These are phyloP conservation scores for Chanos chanos DNA, from an alignment of 2,797 vertebrate species.

Conservation along the genomic window DNA sequence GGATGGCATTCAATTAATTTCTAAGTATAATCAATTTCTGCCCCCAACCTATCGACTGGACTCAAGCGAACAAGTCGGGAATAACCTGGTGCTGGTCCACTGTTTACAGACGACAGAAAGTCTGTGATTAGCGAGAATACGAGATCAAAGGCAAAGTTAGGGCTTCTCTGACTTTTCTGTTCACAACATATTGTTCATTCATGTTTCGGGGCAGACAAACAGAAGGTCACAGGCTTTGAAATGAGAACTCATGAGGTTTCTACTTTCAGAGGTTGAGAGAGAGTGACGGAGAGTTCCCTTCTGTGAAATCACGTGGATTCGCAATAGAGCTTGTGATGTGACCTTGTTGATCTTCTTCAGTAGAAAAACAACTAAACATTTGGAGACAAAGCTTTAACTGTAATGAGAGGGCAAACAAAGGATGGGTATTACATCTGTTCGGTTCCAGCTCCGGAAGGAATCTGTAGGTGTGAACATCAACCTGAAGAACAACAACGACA, in stretches of 20 bases:
- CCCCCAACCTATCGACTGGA: no score
- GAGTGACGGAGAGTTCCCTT: conserved; percentile 1
- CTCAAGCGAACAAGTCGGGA: no score
- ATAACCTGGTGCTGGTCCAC: background rate
- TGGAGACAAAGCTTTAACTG: background rate
- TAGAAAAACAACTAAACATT: background rate
- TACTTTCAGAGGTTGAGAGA: background rate
- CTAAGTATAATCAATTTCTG: no score
- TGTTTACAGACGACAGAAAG: background rate
- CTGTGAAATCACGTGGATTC: conserved; percentile 2
- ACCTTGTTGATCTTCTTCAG: conserved; percentile 21
- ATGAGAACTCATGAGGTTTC: conserved; percentile 27
- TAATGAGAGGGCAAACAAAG: background rate
- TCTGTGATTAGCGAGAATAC: conserved; percentile 19
- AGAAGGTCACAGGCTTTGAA: conserved; percentile 39
- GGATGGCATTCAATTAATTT: no score
- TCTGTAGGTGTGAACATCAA: no score
- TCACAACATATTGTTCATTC: conserved; percentile 19
- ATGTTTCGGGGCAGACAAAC: conserved; percentile 29
- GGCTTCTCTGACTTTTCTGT: conserved; percentile 3
- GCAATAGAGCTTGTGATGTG: conserved; percentile 13
- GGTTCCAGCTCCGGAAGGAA: background rate
- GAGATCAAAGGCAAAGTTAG: conserved; percentile 36
- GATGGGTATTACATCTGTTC: background rate
- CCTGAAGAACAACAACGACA: no score